phyloP scores from a whole-genome alignment of 2,113 vertebrate species.

The Gnathonemus echidnorhynchus region DNA sequence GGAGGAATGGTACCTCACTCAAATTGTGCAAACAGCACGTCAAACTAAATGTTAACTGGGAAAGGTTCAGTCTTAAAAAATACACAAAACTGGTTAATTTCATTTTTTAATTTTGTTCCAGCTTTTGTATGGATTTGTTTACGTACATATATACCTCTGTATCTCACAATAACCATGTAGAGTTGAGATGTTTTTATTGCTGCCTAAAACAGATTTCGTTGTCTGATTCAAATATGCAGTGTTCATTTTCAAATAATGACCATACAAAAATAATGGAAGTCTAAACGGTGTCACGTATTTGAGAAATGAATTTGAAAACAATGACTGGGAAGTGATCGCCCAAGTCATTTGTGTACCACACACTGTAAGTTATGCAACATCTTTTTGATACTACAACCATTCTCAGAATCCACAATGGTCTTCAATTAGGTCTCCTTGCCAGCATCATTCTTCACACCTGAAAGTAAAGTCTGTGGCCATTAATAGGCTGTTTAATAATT shows the following conservation, averaged over 20 bases:
- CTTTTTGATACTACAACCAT: neutral
- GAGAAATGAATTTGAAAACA: neutral
- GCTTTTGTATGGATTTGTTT: neutral
- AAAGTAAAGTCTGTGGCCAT: neutral
- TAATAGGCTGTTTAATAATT: neutral
- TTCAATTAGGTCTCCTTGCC: neutral
- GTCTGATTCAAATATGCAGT: neutral
- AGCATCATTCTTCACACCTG: neutral
- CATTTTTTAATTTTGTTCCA: neutral
- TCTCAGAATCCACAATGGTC: neutral
- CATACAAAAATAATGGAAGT: neutral
- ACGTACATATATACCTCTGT: neutral
- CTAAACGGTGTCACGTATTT: neutral
- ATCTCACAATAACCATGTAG: neutral
- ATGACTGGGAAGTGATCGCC: neutral
- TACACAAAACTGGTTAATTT: neutral
- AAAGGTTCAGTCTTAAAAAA: neutral
- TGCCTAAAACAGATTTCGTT: neutral
- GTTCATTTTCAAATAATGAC: constrained; percentile 8
- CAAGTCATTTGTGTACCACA: neutral
- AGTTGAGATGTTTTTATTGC: neutral
- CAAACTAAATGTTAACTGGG: neutral
- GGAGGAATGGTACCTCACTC: neutral
- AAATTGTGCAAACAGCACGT: neutral
- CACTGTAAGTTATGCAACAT: neutral